phyloP scores from a whole-genome alignment of 2,888 invertebrate species.

The Drosophila quinaria region DNA sequence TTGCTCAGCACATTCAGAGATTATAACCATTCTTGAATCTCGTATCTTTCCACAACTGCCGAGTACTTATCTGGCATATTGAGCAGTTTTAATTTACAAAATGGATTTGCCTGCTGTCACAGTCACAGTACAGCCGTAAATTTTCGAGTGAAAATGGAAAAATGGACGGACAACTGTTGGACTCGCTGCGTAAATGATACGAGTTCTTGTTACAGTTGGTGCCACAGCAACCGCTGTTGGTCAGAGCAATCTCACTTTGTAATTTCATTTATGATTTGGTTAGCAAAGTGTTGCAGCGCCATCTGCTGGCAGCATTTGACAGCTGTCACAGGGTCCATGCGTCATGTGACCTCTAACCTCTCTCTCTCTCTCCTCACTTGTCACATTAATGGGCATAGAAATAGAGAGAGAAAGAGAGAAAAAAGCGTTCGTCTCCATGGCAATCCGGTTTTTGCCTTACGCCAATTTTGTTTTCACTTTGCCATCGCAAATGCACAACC shows the following conservation, averaged over 20 bases:
- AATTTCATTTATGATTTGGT: constrained; percentile 76
- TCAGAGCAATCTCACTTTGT: constrained; percentile 53
- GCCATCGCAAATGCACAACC: constrained; percentile 47
- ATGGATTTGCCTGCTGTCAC: constrained; percentile 16
- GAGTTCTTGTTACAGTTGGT: constrained; percentile 28
- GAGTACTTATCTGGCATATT: not conserved
- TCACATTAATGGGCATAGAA: not conserved
- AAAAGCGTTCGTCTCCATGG: constrained; percentile 25
- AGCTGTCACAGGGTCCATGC: constrained; percentile 56
- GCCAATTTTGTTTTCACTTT: constrained; percentile 53
- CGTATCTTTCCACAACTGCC: not conserved
- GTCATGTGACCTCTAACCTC: constrained; percentile 29
- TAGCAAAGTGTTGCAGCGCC: constrained; percentile 40
- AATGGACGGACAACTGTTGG: constrained; percentile 31
- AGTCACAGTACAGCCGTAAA: constrained; percentile 12
- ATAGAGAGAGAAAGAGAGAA: not conserved
- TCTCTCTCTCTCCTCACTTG: not conserved
- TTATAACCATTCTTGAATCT: not conserved
- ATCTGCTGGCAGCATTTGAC: constrained; percentile 60
- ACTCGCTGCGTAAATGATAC: not conserved
- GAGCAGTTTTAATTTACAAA: constrained; percentile 35
- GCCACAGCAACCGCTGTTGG: constrained; percentile 9
- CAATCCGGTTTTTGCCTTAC: constrained; percentile 26
- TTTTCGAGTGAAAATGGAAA: not conserved
- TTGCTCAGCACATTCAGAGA: not conserved